Conservation (phyloP, 2,113 vertebrate species). For the Gobiocypris rarus region DNA sequence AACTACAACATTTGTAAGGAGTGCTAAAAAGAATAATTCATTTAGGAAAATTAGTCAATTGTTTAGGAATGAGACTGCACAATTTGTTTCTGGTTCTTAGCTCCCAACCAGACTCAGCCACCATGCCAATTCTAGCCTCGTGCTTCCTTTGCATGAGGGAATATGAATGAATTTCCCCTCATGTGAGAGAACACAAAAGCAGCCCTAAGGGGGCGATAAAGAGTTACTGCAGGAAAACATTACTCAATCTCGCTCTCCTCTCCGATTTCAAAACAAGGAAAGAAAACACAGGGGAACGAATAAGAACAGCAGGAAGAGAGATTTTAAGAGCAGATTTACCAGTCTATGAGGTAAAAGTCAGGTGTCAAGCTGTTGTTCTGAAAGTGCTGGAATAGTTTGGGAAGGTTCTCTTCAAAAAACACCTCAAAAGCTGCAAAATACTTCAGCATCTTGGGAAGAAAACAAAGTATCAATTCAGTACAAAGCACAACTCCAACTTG, state of each 20-base stretch:
- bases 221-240: not conserved
- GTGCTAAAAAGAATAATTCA: not conserved
- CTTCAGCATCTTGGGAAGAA: constrained; percentile 89
- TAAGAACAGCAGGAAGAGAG: not conserved
- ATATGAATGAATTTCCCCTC: no score
- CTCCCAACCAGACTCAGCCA: not conserved
- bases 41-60: not conserved
- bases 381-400: constrained; percentile 94
- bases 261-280: constrained; percentile 19
- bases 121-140: not conserved
- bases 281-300: not conserved
- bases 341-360: constrained; percentile 98
- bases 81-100: not conserved
- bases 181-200: not conserved
- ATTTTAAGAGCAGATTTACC: constrained; percentile 76
- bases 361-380: constrained; percentile 92
- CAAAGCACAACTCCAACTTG: not conserved
- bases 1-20: not conserved
- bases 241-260: not conserved
- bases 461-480: not conserved
- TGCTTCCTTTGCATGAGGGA: not conserved
- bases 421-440: constrained; percentile 98
- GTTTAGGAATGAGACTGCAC: not conserved
- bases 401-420: constrained; percentile 98
- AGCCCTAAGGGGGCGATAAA: constrained; percentile 23